These are phyloP conservation scores for Microctonus hyperodae DNA, from an alignment of 2,888 invertebrate genomes.

Conservation along the genomic window DNA sequence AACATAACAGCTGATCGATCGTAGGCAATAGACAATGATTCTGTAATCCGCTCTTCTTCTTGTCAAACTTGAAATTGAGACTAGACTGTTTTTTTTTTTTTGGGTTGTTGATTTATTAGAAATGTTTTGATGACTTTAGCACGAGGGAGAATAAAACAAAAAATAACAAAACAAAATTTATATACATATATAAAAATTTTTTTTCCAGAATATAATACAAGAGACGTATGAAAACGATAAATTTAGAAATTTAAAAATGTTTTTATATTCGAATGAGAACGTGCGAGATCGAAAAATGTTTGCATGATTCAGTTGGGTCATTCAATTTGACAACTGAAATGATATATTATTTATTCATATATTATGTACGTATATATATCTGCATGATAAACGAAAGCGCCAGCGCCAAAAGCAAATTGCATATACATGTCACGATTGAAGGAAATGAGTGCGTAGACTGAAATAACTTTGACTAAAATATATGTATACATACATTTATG, in stretches of 20 bases:
- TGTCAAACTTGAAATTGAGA: conserved; percentile 8
- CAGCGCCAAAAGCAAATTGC: background rate
- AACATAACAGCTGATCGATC: background rate
- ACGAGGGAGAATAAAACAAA: no score
- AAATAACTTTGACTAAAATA: background rate
- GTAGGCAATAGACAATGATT: conserved; percentile 1
- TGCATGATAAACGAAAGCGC: background rate
- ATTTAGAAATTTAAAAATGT: no score
- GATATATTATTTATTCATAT: background rate
- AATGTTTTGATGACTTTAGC: no score
- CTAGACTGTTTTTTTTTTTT: background rate
- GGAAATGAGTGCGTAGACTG: background rate
- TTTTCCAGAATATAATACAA: no score
- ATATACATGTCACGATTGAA: background rate
- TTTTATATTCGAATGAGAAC: no score
- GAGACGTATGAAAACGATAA: no score
- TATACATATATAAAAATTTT: no score
- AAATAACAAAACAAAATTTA: no score
- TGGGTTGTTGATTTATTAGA: background rate
- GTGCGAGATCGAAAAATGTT: background rate
- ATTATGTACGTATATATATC: no score
- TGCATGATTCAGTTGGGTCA: no score
- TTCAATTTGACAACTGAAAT: background rate
- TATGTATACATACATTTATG: background rate
- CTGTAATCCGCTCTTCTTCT: background rate